Conservation (phyloP, 1,140 invertebrate species). For the Anadara kagoshimensis region DNA sequence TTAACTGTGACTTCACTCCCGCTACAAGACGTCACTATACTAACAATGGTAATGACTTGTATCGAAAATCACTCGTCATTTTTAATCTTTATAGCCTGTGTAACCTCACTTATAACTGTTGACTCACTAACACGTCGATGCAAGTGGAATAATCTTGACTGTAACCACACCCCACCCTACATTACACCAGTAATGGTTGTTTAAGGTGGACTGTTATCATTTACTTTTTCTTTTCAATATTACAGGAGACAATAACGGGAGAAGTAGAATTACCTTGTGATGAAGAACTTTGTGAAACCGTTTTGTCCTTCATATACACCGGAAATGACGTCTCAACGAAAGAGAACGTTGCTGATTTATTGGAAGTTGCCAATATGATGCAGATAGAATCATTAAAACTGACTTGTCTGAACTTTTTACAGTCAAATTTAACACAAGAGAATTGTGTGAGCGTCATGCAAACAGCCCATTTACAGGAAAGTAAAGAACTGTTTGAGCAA, state of each 20-base stretch:
- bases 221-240: background rate
- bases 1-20: too few relatives aligned
- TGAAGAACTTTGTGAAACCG: constrained; percentile 26
- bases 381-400: constrained; percentile 88
- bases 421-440: constrained; percentile 89
- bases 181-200: too few relatives aligned
- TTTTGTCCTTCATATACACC: constrained; percentile 37
- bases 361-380: constrained; percentile 88
- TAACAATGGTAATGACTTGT: too few relatives aligned
- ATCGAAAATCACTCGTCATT: too few relatives aligned
- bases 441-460: constrained; percentile 92
- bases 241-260: constrained; percentile 4
- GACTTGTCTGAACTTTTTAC: constrained; percentile 89
- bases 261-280: constrained; percentile 14
- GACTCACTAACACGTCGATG: too few relatives aligned
- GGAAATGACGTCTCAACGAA: constrained; percentile 51
- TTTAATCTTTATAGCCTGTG: too few relatives aligned
- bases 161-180: too few relatives aligned
- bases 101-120: too few relatives aligned
- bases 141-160: too few relatives aligned
- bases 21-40: too few relatives aligned
- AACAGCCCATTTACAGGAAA: constrained; percentile 87
- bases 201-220: too few relatives aligned
- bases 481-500: constrained; percentile 25
- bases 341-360: constrained; percentile 83